Conservation (phyloP, 2,797 vertebrate genomes). For the Eulemur rubriventer region DNA sequence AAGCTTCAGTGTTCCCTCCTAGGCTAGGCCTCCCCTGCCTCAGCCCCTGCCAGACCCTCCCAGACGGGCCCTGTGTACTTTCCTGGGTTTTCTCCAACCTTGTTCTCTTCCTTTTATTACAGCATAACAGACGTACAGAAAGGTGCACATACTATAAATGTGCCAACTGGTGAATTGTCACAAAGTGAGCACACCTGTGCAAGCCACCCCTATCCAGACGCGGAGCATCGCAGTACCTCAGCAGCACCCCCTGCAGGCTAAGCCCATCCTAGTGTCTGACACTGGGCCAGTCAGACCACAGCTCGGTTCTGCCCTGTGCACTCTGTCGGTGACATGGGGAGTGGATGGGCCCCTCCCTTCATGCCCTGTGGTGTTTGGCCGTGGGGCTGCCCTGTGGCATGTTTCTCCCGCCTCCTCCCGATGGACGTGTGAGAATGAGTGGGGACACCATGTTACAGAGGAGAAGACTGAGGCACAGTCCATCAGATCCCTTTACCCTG, state of each 20-base stretch:
- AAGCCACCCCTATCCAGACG: accelerated
- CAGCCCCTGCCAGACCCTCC: not conserved
- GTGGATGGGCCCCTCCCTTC: accelerated
- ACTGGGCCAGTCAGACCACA: accelerated
- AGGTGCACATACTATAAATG: not conserved
- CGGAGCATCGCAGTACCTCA: accelerated
- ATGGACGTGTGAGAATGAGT: no score
- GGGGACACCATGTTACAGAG: not conserved
- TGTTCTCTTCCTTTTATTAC: not conserved
- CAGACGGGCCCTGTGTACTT: accelerated
- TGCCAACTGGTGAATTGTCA: not conserved
- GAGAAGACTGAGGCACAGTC: not conserved
- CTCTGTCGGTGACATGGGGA: accelerated
- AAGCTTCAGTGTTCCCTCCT: not conserved
- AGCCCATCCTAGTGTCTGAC: not conserved
- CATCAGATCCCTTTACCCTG: not conserved
- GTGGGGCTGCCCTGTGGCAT: no score
- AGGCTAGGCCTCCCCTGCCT: accelerated
- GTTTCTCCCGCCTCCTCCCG: not conserved
- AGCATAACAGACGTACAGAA: not conserved
- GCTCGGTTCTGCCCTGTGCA: not conserved
- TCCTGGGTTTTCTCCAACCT: not conserved
- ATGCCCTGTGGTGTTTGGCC: no score
- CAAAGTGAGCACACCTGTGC: not conserved
- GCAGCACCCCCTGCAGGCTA: not conserved